A percentile compares a stretch with the other conserved stretches of the same genome.
phyloP scores from a whole-genome alignment of 53 echinoderm and acorn worm species.

The Echinometra lucunter region DNA sequence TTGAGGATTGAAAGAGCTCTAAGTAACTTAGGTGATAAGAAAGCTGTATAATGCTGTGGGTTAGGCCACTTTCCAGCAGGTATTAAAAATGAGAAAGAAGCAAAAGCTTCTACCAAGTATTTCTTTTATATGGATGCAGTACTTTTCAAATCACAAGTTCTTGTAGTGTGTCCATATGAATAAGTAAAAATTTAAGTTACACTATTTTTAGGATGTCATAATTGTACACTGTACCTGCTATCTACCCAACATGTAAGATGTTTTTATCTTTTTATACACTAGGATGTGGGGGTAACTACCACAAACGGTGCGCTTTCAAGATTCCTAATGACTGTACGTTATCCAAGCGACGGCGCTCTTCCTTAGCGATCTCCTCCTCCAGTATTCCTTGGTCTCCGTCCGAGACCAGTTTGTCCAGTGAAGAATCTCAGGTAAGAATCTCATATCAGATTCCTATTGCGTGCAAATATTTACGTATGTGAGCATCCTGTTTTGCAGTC shows the following conservation, averaged over 20 bases:
- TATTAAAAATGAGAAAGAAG: too few relatives aligned
- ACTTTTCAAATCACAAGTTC: too few relatives aligned
- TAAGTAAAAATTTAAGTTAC: too few relatives aligned
- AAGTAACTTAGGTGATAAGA: too few relatives aligned
- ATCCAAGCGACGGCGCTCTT: slow-evolving; percentile 94
- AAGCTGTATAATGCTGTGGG: too few relatives aligned
- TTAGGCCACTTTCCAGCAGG: too few relatives aligned
- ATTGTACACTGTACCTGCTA: background rate
- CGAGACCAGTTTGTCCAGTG: slow-evolving; percentile 85
- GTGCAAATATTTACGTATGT: background rate
- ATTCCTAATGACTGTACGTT: slow-evolving; percentile 98
- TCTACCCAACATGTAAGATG: background rate
- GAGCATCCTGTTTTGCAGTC: background rate
- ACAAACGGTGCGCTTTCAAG: slow-evolving; percentile 97
- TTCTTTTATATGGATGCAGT: too few relatives aligned
- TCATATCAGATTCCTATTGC: background rate
- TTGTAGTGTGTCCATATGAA: too few relatives aligned
- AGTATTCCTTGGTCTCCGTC: slow-evolving; percentile 92
- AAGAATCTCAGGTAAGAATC: slow-evolving; percentile 86
- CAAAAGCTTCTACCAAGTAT: too few relatives aligned
- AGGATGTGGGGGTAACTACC: slow-evolving; percentile 99
- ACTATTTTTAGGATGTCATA: too few relatives aligned
- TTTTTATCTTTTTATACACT: slow-evolving; percentile 29
- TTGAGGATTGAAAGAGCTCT: too few relatives aligned
- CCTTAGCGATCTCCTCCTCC: slow-evolving; percentile 86